Conservation (phyloP, 2,113 vertebrate genomes). For the Gallinago jamesoni region DNA sequence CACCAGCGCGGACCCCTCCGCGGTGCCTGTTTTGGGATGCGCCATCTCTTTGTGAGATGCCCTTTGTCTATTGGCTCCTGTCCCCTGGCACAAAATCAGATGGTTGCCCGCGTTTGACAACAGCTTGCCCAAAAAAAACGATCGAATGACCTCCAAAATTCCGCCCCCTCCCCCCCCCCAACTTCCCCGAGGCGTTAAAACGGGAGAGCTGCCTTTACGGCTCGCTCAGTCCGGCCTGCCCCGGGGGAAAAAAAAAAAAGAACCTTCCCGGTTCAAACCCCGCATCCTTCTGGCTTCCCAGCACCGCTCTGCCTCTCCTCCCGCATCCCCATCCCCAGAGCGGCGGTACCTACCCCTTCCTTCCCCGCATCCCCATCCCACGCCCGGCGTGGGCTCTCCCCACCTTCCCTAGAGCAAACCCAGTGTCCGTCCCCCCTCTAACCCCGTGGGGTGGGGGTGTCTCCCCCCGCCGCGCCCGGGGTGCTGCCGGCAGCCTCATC, state of each 20-base stretch:
- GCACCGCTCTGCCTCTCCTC: not conserved
- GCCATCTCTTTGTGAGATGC: constrained; percentile 3
- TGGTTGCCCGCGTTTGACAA: constrained; percentile 38
- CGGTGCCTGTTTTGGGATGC: not conserved
- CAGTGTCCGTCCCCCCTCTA: not conserved
- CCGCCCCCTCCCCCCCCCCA: too few relatives aligned
- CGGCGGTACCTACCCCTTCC: not conserved
- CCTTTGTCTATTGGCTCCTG: constrained; percentile 47
- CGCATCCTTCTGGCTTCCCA: not conserved
- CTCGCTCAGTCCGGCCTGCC: not conserved
- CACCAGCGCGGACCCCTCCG: not conserved
- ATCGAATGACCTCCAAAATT: constrained; percentile 26
- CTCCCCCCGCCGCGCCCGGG: not conserved
- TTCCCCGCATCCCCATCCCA: not conserved
- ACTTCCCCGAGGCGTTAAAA: not conserved
- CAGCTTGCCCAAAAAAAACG: constrained; percentile 6
- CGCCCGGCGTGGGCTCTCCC: not conserved
- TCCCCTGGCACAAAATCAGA: constrained; percentile 20
- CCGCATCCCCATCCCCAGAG: not conserved
- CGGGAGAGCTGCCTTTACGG: not conserved
- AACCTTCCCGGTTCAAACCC: not conserved
- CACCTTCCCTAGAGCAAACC: not conserved
- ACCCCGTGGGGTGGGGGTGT: not conserved
- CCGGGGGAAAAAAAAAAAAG: not conserved
- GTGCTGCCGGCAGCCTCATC: not conserved